These are phyloP conservation scores for Elephas maximus DNA, from an alignment of 2,113 vertebrate species.

Conservation along the genomic window DNA sequence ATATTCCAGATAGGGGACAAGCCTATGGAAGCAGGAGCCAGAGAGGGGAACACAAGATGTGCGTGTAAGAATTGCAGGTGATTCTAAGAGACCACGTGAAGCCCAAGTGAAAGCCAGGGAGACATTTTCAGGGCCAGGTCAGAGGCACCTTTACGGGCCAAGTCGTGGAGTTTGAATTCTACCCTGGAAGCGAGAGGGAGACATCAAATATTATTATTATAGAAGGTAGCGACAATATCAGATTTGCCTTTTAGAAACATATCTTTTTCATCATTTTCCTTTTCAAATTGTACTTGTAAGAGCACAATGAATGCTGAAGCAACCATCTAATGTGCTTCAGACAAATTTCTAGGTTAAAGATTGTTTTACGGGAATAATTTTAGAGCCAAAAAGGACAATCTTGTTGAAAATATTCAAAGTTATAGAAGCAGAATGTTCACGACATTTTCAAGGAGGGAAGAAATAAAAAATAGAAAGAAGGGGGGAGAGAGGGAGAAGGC, in stretches of 20 bases:
- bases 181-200: neutral
- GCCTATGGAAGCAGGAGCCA: neutral
- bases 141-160: accelerated
- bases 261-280: neutral
- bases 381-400: neutral
- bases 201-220: neutral
- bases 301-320: neutral
- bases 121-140: accelerated
- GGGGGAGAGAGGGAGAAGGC: neutral
- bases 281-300: neutral
- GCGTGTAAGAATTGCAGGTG: accelerated
- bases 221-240: neutral
- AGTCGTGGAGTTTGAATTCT: neutral
- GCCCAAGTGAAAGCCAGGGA: neutral
- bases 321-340: neutral
- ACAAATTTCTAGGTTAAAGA: neutral
- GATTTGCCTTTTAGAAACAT: neutral
- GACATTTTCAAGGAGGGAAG: neutral
- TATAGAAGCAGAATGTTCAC: neutral
- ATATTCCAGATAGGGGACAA: neutral
- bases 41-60: accelerated
- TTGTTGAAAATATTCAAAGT: neutral
- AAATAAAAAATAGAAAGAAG: neutral
- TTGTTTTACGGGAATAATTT: neutral
- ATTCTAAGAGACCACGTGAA: neutral